Evolutionary conservation across 92 coral and sea anemone species (phyloP).

Genomic region (Phymanthus crucifer): DNA sequence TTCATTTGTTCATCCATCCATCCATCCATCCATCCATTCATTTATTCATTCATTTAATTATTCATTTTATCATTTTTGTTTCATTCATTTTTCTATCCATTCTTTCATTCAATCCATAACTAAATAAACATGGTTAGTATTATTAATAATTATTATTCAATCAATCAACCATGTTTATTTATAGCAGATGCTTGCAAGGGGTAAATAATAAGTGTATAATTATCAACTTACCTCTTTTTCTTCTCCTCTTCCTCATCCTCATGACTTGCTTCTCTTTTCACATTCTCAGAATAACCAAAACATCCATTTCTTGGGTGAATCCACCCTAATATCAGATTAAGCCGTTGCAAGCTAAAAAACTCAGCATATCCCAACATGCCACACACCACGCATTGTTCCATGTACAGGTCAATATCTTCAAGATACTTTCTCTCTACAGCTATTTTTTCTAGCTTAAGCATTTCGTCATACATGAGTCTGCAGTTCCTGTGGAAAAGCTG

Average conservation of each 20-base stretch:
- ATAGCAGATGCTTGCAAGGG: too few relatives aligned
- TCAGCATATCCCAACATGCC: conserved; percentile 70
- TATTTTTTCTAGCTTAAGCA: conserved; percentile 32
- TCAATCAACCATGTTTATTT: background rate
- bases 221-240: conserved; percentile 6
- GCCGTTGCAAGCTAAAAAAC: conserved; percentile 52
- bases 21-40: background rate
- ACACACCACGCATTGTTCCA: conserved; percentile 82
- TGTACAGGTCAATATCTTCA: conserved; percentile 61
- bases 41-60: background rate
- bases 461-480: conserved; percentile 46
- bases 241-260: conserved; percentile 7
- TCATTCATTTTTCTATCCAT: background rate
- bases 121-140: too few relatives aligned
- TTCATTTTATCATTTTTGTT: background rate
- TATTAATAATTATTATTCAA: too few relatives aligned
- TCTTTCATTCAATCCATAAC: background rate
- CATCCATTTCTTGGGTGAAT: conserved; percentile 45
- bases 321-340: conserved; percentile 49
- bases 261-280: background rate
- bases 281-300: conserved; percentile 40
- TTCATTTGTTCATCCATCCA: background rate
- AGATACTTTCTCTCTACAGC: conserved; percentile 13
- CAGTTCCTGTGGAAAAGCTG: conserved; percentile 39
- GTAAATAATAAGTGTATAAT: too few relatives aligned